A percentile compares a stretch with the other conserved stretches of the same genome.
Evolutionary conservation across 64 coral and sea anemone genomes (phyloP).

Genomic region (Porites australiensis): DNA sequence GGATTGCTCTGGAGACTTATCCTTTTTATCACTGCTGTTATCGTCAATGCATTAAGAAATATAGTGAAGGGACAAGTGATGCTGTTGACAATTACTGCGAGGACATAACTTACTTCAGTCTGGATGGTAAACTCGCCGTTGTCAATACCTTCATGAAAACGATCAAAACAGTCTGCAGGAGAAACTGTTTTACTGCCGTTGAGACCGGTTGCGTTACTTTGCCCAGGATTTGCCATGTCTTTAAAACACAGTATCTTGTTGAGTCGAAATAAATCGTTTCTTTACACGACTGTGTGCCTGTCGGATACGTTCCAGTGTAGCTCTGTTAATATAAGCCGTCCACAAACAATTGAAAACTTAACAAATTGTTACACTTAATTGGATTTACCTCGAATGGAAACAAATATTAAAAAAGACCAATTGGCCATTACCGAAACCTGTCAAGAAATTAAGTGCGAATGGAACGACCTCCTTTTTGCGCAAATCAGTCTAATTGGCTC

Average conservation of each 20-base stretch:
- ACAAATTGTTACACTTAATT: too few relatives aligned
- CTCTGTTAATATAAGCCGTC: too few relatives aligned
- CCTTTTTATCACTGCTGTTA: not conserved
- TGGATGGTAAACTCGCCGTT: not conserved
- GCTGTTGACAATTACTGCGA: slow-evolving; percentile 7
- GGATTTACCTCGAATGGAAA: too few relatives aligned
- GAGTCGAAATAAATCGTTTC: too few relatives aligned
- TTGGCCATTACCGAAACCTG: too few relatives aligned
- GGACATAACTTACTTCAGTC: not conserved
- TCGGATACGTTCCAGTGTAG: too few relatives aligned
- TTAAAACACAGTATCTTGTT: not conserved
- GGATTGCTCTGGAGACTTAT: not conserved
- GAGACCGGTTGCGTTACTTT: not conserved
- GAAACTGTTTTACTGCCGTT: not conserved
- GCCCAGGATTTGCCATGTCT: not conserved
- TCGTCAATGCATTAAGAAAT: not conserved
- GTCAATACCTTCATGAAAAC: not conserved
- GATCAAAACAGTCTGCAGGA: not conserved
- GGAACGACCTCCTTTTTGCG: too few relatives aligned
- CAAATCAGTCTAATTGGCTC: too few relatives aligned
- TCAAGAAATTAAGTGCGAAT: too few relatives aligned
- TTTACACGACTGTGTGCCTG: too few relatives aligned
- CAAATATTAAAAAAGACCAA: too few relatives aligned
- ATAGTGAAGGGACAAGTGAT: not conserved
- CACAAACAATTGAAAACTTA: too few relatives aligned